These are phyloP conservation scores for Pseudochirops cupreus DNA, from an alignment of 2,797 vertebrate species.

Conservation along the genomic window DNA sequence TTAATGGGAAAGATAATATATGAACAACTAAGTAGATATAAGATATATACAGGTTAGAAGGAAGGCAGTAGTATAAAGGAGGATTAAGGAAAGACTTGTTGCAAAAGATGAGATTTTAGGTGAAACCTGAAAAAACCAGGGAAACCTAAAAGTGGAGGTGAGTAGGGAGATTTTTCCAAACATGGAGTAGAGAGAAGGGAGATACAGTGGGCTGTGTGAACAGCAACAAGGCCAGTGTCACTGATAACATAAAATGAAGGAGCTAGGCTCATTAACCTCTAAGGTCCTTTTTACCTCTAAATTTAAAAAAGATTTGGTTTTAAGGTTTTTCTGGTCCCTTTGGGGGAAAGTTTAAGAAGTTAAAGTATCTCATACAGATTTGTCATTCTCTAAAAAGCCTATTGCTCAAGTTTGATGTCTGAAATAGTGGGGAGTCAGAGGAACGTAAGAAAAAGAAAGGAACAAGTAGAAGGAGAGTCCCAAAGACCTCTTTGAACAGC, in stretches of 20 bases:
- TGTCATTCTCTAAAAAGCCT: background rate
- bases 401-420: slow-evolving; percentile 37
- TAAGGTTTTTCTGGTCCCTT: background rate
- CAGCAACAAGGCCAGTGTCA: background rate
- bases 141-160: background rate
- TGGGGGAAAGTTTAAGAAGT: background rate
- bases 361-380: background rate
- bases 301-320: slow-evolving; percentile 33
- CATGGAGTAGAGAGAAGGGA: background rate
- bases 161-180: background rate
- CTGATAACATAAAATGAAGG: background rate
- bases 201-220: background rate
- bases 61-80: background rate
- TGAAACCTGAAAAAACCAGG: background rate
- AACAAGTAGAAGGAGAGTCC: background rate
- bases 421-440: background rate
- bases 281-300: background rate
- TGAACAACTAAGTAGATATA: background rate
- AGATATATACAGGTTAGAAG: background rate
- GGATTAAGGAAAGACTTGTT: background rate
- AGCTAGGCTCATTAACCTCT: background rate
- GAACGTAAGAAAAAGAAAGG: background rate
- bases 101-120: background rate
- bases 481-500: background rate
- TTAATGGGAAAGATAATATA: background rate